These are phyloP conservation scores for Plectropomus leopardus DNA, from an alignment of 2,113 vertebrate species.

Conservation along the genomic window DNA sequence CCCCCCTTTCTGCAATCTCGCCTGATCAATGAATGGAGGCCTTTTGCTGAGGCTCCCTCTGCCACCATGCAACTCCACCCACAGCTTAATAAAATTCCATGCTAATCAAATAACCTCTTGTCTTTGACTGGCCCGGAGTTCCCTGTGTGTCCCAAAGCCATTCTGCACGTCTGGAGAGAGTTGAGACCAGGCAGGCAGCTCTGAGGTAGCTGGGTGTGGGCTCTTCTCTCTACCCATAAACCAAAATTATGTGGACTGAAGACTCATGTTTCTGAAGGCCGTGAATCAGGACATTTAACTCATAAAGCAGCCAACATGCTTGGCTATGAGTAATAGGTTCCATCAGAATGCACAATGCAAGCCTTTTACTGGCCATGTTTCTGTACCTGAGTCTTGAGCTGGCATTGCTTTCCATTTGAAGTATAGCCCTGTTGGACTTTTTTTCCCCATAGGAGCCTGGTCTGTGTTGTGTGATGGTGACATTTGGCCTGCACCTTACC, in stretches of 20 bases:
- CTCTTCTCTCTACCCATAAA: conserved; percentile 79
- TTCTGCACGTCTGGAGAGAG: conserved; percentile 73
- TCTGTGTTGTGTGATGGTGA: conserved; percentile 49
- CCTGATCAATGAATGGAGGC: conserved; percentile 86
- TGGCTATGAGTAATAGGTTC: conserved; percentile 75
- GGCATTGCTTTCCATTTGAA: conserved; percentile 34
- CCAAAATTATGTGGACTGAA: conserved; percentile 81
- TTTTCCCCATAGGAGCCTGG: conserved; percentile 33
- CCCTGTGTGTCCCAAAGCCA: conserved; percentile 75
- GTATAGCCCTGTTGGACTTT: conserved; percentile 30
- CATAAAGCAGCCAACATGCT: conserved; percentile 73
- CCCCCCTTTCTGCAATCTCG: conserved; percentile 71
- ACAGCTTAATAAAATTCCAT: conserved; percentile 88
- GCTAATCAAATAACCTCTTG: conserved; percentile 90
- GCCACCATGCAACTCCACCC: conserved; percentile 81
- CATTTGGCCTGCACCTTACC: conserved; percentile 57
- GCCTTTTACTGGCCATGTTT: conserved; percentile 62
- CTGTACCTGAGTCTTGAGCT: conserved; percentile 60
- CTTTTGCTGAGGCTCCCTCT: conserved; percentile 77
- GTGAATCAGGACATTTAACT: conserved; percentile 79
- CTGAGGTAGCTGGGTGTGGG: conserved; percentile 83
- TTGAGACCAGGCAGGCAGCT: conserved; percentile 73
- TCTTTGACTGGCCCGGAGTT: conserved; percentile 81
- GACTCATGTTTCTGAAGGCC: conserved; percentile 80
- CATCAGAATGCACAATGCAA: conserved; percentile 72